phyloP scores from a whole-genome alignment of 2,797 vertebrate species.

The Rhinogobio ventralis region DNA sequence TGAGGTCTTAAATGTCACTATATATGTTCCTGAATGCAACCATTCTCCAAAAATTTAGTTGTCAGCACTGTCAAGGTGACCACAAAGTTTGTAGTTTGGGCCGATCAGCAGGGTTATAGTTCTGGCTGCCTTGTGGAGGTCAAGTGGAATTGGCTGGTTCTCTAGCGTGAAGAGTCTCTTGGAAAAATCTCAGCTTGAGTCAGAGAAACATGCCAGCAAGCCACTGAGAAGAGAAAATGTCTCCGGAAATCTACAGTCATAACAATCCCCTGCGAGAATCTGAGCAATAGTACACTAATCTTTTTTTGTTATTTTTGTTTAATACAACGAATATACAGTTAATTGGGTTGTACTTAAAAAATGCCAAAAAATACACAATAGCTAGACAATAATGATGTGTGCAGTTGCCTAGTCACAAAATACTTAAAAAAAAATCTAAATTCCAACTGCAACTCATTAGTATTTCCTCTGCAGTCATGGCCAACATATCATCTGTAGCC shows the following conservation, averaged over 20 bases:
- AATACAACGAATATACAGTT: not conserved
- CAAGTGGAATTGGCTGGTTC: constrained; percentile 35
- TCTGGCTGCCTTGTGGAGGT: constrained; percentile 53
- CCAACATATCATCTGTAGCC: constrained; percentile 3
- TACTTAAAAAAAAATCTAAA: not conserved
- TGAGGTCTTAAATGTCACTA: not conserved
- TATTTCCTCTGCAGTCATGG: not conserved
- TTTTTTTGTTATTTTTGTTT: not conserved
- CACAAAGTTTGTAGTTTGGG: not conserved
- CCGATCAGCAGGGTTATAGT: constrained; percentile 31
- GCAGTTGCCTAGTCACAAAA: not conserved
- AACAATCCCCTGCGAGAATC: not conserved
- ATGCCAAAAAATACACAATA: not conserved
- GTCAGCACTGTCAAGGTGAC: constrained; percentile 17
- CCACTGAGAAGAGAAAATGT: constrained; percentile 21
- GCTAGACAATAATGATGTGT: not conserved
- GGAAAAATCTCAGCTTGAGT: constrained; percentile 32
- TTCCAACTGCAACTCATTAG: constrained; percentile 5
- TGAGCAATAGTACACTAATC: not conserved
- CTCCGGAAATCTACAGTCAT: not conserved
- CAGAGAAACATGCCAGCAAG: constrained; percentile 16
- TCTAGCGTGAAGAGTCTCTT: constrained; percentile 21
- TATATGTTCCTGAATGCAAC: not conserved
- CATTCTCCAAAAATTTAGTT: not conserved
- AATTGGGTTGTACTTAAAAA: not conserved